Percentiles rank a stretch among this genome's conserved stretches.
Evolutionary conservation across 2,888 invertebrate genomes (phyloP).

Genomic region (Patella caerulea): DNA sequence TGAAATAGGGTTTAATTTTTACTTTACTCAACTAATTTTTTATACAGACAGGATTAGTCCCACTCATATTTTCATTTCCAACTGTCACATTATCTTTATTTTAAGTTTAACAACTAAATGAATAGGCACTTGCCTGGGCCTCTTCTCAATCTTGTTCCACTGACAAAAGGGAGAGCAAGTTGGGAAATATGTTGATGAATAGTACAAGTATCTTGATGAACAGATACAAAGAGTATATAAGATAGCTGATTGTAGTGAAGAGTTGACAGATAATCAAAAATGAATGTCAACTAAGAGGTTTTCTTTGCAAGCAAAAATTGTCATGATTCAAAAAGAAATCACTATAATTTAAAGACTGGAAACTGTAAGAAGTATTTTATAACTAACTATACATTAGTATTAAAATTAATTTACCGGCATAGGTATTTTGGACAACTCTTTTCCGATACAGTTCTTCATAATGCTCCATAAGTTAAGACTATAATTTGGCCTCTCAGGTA

Average conservation of each 20-base stretch:
- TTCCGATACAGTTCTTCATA: constrained; percentile 99
- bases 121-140: too few relatives aligned
- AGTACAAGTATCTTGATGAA: too few relatives aligned
- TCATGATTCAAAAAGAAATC: neutral
- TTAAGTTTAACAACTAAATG: too few relatives aligned
- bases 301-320: neutral
- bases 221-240: too few relatives aligned
- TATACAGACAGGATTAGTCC: too few relatives aligned
- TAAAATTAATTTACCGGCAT: constrained; percentile 84
- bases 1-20: too few relatives aligned
- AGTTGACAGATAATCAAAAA: neutral
- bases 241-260: neutral
- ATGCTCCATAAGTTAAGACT: constrained; percentile 98
- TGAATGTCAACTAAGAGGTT: neutral
- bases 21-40: too few relatives aligned
- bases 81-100: too few relatives aligned
- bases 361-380: neutral
- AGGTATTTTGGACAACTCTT: constrained; percentile 98
- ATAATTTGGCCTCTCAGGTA: constrained; percentile 84
- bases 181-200: too few relatives aligned
- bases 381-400: neutral
- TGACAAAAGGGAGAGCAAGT: too few relatives aligned
- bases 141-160: too few relatives aligned
- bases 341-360: neutral
- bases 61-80: too few relatives aligned